phyloP scores from a whole-genome alignment of 2,888 invertebrate species.

The Piscicola geometra region DNA sequence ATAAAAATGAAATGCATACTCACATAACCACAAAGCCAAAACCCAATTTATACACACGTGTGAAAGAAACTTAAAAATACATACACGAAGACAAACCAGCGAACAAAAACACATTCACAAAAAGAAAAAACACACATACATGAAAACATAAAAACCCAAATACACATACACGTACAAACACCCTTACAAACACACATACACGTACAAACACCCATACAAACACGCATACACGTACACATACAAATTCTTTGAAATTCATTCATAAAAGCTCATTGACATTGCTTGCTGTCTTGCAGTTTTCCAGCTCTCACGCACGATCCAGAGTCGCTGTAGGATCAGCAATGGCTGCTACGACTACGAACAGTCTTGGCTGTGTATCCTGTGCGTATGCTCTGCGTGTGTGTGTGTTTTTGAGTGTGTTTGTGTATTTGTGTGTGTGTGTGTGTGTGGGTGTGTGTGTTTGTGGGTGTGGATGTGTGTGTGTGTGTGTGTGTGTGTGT shows the following conservation, averaged over 20 bases:
- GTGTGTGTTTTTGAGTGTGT: not conserved
- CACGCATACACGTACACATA: too few relatives aligned
- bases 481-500: too few relatives aligned
- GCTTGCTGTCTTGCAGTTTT: slow-evolving; percentile 54
- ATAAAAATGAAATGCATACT: too few relatives aligned
- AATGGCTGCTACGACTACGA: slow-evolving; percentile 61
- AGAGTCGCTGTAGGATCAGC: slow-evolving; percentile 59
- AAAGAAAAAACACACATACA: not conserved
- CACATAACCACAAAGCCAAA: too few relatives aligned
- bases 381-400: slow-evolving; percentile 55
- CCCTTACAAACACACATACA: not conserved
- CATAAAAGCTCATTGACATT: not conserved
- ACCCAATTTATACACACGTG: too few relatives aligned
- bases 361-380: slow-evolving; percentile 62
- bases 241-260: too few relatives aligned
- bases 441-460: too few relatives aligned
- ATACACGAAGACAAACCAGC: too few relatives aligned
- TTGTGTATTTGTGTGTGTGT: too few relatives aligned
- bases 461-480: too few relatives aligned
- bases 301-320: slow-evolving; percentile 60
- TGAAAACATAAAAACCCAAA: not conserved
- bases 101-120: not conserved
- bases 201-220: not conserved
- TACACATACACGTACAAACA: not conserved
- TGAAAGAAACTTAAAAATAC: too few relatives aligned